Evolutionary conservation across 1,140 invertebrate species (phyloP).

Genomic region (Tetragonula clypearis): DNA sequence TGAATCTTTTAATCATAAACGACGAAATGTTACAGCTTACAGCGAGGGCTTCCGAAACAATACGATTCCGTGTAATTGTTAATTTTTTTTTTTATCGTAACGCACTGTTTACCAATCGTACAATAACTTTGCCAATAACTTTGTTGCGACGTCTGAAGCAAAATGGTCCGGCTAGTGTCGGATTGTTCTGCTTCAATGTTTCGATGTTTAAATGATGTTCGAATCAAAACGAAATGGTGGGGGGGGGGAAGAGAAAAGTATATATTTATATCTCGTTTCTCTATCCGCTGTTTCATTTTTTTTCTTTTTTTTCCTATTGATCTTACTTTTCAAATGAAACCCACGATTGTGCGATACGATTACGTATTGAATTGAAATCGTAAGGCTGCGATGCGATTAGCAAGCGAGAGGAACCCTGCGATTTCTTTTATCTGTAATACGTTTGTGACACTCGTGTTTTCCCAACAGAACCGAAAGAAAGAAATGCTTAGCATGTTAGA

Average conservation of each 20-base stretch:
- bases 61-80: background rate
- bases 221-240: too few species aligned
- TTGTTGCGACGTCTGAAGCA: background rate
- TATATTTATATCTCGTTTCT: too few species aligned
- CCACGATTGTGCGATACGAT: too few species aligned
- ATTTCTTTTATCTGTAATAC: background rate
- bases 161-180: background rate
- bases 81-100: background rate
- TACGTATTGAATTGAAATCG: too few species aligned
- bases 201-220: background rate
- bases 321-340: background rate
- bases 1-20: background rate
- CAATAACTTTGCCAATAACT: background rate
- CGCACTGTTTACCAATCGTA: background rate
- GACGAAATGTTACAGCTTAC: background rate
- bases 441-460: background rate
- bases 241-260: too few species aligned
- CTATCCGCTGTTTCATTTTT: too few species aligned
- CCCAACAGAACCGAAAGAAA: too few species aligned
- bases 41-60: conserved; percentile 21
- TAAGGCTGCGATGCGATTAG: background rate
- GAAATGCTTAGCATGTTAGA: background rate
- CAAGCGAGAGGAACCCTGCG: background rate
- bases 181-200: background rate
- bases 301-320: too few species aligned